These are phyloP conservation scores for Pseudomyrmex dendroicus DNA, from an alignment of 1,140 invertebrate species.

Conservation along the genomic window DNA sequence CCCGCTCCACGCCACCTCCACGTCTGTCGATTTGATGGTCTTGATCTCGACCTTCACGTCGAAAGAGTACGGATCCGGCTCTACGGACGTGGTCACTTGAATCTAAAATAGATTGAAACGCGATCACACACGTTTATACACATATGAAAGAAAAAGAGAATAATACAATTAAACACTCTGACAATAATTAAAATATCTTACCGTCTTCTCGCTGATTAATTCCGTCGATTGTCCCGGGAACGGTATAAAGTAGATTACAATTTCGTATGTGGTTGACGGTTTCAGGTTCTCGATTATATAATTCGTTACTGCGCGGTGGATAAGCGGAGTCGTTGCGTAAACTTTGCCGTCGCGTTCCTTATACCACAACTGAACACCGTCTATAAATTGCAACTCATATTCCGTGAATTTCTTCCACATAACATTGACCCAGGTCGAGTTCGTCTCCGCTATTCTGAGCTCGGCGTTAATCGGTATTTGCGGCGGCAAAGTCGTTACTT, in stretches of 20 bases:
- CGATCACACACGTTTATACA: too few species aligned
- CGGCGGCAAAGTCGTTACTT: constrained; percentile 86
- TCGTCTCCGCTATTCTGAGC: constrained; percentile 89
- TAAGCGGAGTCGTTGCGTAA: constrained; percentile 90
- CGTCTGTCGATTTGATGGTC: constrained; percentile 90
- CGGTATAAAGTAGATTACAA: constrained; percentile 91
- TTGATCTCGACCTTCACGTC: constrained; percentile 91
- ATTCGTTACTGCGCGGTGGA: constrained; percentile 90
- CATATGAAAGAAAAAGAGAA: too few species aligned
- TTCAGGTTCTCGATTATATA: constrained; percentile 91
- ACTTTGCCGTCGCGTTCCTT: constrained; percentile 90
- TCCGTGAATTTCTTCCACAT: constrained; percentile 93
- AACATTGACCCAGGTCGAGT: constrained; percentile 91
- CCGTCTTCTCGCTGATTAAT: constrained; percentile 88
- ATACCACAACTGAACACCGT: constrained; percentile 90
- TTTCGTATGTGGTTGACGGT: constrained; percentile 90
- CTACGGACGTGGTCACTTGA: constrained; percentile 78
- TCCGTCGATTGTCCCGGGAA: constrained; percentile 91
- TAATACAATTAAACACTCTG: background rate
- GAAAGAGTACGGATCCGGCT: constrained; percentile 92
- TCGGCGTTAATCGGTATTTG: constrained; percentile 90
- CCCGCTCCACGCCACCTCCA: constrained; percentile 92
- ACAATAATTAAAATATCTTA: constrained; percentile 76
- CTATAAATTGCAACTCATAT: constrained; percentile 91
- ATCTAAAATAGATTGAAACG: constrained; percentile 69